phyloP scores from a whole-genome alignment of 2,797 vertebrate species.

The Mormyrus proboscirostris region DNA sequence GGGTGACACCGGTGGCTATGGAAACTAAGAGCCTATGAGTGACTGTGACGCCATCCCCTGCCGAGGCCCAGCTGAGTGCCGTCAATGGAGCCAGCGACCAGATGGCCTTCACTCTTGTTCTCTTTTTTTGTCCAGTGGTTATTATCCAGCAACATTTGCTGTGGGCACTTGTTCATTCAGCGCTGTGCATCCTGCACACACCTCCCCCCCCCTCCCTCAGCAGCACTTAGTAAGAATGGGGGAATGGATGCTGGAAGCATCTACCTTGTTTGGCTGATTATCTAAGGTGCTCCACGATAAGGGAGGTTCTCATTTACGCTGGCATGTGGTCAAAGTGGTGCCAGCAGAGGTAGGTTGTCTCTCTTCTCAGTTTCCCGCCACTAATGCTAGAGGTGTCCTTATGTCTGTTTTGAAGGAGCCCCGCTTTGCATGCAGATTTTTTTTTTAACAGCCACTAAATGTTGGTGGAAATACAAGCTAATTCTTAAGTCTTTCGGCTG shows the following conservation, averaged over 20 bases:
- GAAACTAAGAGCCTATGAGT: constrained; percentile 12
- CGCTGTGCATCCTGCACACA: not conserved
- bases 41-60: not conserved
- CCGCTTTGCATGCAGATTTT: not conserved
- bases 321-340: not conserved
- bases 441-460: not conserved
- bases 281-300: not conserved
- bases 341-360: not conserved
- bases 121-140: not conserved
- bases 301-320: not conserved
- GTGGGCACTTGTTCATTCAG: not conserved
- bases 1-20: constrained; percentile 16
- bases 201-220: too few species aligned
- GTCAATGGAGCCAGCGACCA: not conserved
- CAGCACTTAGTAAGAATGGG: not conserved
- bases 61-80: not conserved
- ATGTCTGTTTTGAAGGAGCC: not conserved
- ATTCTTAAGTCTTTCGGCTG: not conserved
- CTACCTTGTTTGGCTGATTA: not conserved
- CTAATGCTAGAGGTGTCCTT: not conserved
- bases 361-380: not conserved
- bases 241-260: not conserved
- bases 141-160: not conserved
- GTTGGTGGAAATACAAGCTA: not conserved
- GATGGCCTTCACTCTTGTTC: not conserved